Conservation (phyloP, 1,140 invertebrate genomes). For the Nasonia giraulti region DNA sequence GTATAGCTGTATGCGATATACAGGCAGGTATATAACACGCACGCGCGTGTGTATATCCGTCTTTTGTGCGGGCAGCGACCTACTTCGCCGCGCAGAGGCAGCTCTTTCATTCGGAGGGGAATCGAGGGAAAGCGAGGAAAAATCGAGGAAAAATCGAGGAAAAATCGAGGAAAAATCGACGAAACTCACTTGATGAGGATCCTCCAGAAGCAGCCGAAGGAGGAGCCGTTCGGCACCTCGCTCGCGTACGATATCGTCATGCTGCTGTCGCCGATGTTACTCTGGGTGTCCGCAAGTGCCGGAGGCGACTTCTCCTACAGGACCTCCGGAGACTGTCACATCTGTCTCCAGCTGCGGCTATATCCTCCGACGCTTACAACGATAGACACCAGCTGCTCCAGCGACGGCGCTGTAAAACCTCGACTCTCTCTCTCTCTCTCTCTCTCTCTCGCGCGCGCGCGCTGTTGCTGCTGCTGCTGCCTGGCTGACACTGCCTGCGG, state of each 20-base stretch:
- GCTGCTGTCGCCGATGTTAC: slow-evolving; percentile 10
- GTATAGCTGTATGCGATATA: too few relatives aligned
- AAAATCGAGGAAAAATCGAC: too few relatives aligned
- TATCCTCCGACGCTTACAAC: background rate
- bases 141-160: background rate
- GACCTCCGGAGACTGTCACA: background rate
- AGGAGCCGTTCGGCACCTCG: slow-evolving; percentile 91
- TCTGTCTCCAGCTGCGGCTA: background rate
- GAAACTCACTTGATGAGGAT: slow-evolving; percentile 87
- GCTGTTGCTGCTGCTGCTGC: slow-evolving; percentile 10
- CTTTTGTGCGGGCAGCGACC: background rate
- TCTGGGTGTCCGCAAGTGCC: background rate
- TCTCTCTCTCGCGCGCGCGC: too few relatives aligned
- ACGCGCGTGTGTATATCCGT: background rate
- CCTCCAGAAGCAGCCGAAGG: slow-evolving; percentile 92
- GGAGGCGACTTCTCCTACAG: background rate
- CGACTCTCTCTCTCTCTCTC: background rate
- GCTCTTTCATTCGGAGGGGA: background rate
- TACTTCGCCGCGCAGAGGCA: background rate
- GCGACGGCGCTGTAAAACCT: background rate
- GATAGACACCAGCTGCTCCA: background rate
- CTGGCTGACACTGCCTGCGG: slow-evolving; percentile 43
- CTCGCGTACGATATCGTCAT: slow-evolving; percentile 93
- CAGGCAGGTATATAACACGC: too few relatives aligned
- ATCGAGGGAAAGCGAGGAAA: background rate